Evolutionary conservation across 2,113 vertebrate species (phyloP).

Genomic region (Erpornis zantholeuca): DNA sequence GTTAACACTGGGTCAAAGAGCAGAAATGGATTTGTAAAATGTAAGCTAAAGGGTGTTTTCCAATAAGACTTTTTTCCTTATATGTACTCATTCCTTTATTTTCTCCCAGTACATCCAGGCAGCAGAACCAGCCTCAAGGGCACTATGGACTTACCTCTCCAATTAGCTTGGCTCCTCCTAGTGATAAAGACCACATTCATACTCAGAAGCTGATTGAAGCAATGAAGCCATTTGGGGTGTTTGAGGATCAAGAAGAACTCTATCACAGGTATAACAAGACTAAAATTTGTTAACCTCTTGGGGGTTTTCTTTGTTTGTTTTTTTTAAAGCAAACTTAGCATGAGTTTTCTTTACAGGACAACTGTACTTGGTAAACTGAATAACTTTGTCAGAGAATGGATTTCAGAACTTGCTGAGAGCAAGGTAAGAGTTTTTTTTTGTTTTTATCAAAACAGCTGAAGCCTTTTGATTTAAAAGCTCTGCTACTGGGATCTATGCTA

Average conservation of each 20-base stretch:
- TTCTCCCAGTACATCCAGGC: conserved; percentile 74
- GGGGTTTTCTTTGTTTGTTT: rapidly evolving
- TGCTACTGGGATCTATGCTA: neutral
- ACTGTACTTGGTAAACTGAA: conserved; percentile 90
- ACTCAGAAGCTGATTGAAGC: conserved; percentile 90
- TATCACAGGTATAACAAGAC: conserved; percentile 83
- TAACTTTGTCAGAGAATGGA: conserved; percentile 95
- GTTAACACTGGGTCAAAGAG: neutral
- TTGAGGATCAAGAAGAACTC: conserved; percentile 92
- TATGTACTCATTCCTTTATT: neutral
- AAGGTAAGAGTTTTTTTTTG: conserved; percentile 78
- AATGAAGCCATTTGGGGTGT: conserved; percentile 94
- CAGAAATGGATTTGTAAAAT: neutral
- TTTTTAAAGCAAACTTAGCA: neutral
- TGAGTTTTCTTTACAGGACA: conserved; percentile 72
- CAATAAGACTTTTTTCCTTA: neutral
- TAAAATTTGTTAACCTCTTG: neutral
- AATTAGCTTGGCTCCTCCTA: conserved; percentile 89
- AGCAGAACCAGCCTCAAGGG: conserved; percentile 77
- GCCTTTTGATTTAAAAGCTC: neutral
- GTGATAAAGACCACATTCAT: conserved; percentile 85
- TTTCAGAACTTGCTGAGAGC: conserved; percentile 88
- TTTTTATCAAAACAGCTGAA: neutral
- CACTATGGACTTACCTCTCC: conserved; percentile 94
- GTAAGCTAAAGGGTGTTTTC: neutral